These are phyloP conservation scores for Carassius auratus DNA, from an alignment of 2,113 vertebrate genomes.

Conservation along the genomic window DNA sequence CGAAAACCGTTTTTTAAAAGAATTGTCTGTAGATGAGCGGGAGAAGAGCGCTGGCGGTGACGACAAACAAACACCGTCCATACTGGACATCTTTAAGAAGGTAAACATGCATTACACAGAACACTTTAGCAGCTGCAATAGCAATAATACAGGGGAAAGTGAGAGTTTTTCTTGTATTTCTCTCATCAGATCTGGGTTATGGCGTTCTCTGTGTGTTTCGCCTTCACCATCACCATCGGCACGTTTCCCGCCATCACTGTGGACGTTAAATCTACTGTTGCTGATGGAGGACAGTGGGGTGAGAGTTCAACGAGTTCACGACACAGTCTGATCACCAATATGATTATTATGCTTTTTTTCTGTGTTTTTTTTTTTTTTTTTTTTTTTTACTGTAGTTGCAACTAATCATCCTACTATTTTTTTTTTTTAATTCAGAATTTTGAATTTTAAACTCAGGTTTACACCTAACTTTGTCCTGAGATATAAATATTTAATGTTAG, in stretches of 20 bases:
- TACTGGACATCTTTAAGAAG: slow-evolving; percentile 56
- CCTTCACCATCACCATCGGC: slow-evolving; percentile 87
- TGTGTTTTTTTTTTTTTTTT: too few species aligned
- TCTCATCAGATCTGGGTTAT: slow-evolving; percentile 82
- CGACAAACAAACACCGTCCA: not conserved
- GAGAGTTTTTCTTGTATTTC: not conserved
- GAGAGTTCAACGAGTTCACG: not conserved
- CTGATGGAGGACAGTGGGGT: slow-evolving; percentile 68
- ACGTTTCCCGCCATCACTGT: slow-evolving; percentile 85
- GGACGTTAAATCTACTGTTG: slow-evolving; percentile 76
- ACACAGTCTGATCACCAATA: not conserved
- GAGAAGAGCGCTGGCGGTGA: not conserved
- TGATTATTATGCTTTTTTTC: not conserved
- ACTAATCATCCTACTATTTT: too few species aligned
- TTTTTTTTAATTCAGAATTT: too few species aligned
- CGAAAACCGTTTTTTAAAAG: not conserved
- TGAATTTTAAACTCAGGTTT: too few species aligned
- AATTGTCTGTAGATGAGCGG: not conserved
- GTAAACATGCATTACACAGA: not conserved
- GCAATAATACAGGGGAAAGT: not conserved
- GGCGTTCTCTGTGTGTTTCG: slow-evolving; percentile 83
- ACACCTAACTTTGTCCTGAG: too few species aligned
- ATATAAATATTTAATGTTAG: too few species aligned
- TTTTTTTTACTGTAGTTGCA: too few species aligned
- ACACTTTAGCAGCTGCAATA: too few species aligned